Percentiles rank a stretch among this genome's conserved stretches.
phyloP scores from a whole-genome alignment of 2,113 vertebrate genomes.

The Electrona antarctica region DNA sequence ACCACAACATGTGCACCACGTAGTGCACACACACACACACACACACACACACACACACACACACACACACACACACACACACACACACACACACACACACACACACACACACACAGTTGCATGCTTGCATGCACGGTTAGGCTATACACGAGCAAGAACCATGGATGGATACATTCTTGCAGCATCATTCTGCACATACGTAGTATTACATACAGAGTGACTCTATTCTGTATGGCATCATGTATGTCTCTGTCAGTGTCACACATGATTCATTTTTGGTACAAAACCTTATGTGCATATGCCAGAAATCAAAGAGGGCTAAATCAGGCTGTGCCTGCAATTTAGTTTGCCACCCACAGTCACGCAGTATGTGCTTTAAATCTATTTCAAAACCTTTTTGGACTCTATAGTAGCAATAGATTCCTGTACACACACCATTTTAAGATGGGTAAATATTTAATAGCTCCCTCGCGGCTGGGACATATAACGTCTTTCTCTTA shows the following conservation, averaged over 20 bases:
- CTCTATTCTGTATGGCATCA: too few relatives aligned
- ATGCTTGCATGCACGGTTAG: constrained; percentile 23
- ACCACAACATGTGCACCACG: constrained; percentile 57
- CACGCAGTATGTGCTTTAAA: constrained; percentile 14
- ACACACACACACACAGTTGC: constrained; percentile 24
- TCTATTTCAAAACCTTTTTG: constrained; percentile 51
- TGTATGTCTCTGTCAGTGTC: too few relatives aligned
- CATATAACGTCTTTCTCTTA: constrained; percentile 44
- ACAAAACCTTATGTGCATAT: constrained; percentile 36
- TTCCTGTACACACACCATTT: constrained; percentile 44
- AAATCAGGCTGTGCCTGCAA: constrained; percentile 47
- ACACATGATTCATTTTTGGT: constrained; percentile 30
- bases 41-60: constrained; percentile 27
- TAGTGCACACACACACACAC: constrained; percentile 33
- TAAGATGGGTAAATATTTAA: constrained; percentile 45
- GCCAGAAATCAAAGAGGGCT: constrained; percentile 62
- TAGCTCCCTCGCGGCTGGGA: not conserved
- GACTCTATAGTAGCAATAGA: constrained; percentile 35
- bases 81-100: not conserved
- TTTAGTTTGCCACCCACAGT: constrained; percentile 25
- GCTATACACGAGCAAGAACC: constrained; percentile 27
- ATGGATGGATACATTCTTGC: constrained; percentile 3
- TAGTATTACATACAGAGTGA: not conserved
- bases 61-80: constrained; percentile 16
- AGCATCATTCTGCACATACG: not conserved